Conservation (phyloP, 2,113 vertebrate genomes). For the Atrichornis clamosus region DNA sequence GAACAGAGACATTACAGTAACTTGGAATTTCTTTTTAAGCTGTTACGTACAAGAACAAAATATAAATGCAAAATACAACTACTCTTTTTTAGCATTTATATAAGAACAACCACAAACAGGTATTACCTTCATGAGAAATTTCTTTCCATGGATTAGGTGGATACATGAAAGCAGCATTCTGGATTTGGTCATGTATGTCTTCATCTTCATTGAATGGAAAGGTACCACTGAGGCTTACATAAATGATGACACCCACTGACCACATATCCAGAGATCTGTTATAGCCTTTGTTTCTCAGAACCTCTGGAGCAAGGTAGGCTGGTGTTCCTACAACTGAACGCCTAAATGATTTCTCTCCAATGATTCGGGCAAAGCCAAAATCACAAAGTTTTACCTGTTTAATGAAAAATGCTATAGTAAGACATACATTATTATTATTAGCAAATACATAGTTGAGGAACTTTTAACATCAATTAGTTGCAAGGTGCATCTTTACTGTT, state of each 20-base stretch:
- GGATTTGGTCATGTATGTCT: slow-evolving; percentile 98
- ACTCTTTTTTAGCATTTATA: neutral
- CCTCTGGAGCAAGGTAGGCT: slow-evolving; percentile 94
- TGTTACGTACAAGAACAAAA: neutral
- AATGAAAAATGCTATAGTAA: neutral
- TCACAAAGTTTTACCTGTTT: slow-evolving; percentile 95
- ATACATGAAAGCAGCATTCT: slow-evolving; percentile 98
- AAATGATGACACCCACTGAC: slow-evolving; percentile 97
- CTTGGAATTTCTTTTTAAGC: neutral
- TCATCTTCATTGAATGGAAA: slow-evolving; percentile 98
- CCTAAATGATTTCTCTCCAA: slow-evolving; percentile 95
- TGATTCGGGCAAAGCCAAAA: slow-evolving; percentile 96
- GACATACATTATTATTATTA: neutral
- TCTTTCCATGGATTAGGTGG: slow-evolving; percentile 98
- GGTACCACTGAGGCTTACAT: slow-evolving; percentile 95
- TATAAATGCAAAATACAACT: neutral
- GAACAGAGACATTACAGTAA: neutral
- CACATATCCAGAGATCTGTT: slow-evolving; percentile 98
- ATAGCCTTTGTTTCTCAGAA: slow-evolving; percentile 94
- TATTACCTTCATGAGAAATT: slow-evolving; percentile 88
- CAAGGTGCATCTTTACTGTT: neutral
- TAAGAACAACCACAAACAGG: neutral
- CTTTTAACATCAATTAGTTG: neutral
- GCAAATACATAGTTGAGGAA: neutral
- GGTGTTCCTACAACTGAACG: slow-evolving; percentile 96